Conservation (phyloP, 2,888 invertebrate genomes). For the Zygothrica quintamaculata region DNA sequence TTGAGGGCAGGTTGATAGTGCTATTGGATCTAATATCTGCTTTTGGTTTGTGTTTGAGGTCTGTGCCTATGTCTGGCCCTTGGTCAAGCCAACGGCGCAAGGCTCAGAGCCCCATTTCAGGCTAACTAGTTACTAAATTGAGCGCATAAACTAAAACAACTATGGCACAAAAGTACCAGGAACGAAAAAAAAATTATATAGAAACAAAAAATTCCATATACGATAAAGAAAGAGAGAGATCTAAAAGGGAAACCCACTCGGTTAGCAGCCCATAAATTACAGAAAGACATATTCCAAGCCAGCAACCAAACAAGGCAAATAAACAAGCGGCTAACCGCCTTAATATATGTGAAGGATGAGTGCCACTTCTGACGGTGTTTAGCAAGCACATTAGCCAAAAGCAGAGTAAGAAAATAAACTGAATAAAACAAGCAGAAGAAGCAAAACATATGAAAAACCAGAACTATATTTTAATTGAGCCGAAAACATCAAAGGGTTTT, state of each 20-base stretch:
- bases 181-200: slow-evolving; percentile 16
- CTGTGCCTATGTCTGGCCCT: slow-evolving; percentile 20
- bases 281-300: slow-evolving; percentile 58
- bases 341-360: not conserved
- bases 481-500: not conserved
- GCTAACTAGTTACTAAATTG: slow-evolving; percentile 78
- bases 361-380: slow-evolving; percentile 52
- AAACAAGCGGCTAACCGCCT: slow-evolving; percentile 36
- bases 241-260: slow-evolving; percentile 47
- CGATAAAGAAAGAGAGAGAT: slow-evolving; percentile 22
- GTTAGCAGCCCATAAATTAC: slow-evolving; percentile 70
- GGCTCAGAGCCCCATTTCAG: slow-evolving; percentile 49
- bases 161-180: slow-evolving; percentile 31
- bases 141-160: slow-evolving; percentile 75
- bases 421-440: not conserved
- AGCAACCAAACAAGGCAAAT: slow-evolving; percentile 36
- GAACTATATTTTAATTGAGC: slow-evolving; percentile 1
- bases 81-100: slow-evolving; percentile 28
- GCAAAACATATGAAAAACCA: not conserved
- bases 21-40: no score
- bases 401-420: slow-evolving; percentile 25
- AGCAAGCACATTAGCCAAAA: slow-evolving; percentile 56
- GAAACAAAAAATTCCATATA: slow-evolving; percentile 5
- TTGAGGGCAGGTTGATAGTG: no score
- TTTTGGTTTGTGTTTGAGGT: no score